phyloP scores from a whole-genome alignment of 1,140 invertebrate genomes.

The Diachasmimorpha longicaudata region DNA sequence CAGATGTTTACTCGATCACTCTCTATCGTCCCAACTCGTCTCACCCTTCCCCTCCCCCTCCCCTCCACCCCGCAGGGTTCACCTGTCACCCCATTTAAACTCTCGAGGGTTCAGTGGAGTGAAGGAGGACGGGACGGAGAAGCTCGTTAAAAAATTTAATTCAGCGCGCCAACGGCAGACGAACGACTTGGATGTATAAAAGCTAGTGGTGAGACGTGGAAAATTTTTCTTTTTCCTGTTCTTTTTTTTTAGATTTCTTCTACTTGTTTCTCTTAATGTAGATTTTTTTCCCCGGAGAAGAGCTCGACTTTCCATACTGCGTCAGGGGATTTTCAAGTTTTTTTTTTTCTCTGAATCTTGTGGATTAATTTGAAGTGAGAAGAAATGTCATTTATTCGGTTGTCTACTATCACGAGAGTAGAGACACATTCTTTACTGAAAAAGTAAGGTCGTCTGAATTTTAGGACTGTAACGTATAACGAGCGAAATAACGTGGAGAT shows the following conservation, averaged over 20 bases:
- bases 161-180: conserved; percentile 24
- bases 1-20: neutral
- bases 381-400: too few relatives aligned
- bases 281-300: neutral
- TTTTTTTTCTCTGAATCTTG: neutral
- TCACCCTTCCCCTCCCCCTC: too few relatives aligned
- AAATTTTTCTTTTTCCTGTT: conserved; percentile 17
- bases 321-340: neutral
- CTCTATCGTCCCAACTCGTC: neutral
- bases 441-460: too few relatives aligned
- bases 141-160: conserved; percentile 53
- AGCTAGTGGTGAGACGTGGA: conserved; percentile 25
- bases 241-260: neutral
- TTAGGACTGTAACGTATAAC: too few relatives aligned
- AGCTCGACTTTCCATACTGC: neutral
- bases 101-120: conserved; percentile 4
- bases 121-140: conserved; percentile 21
- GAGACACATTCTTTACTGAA: too few relatives aligned
- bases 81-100: neutral
- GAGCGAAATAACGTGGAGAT: too few relatives aligned
- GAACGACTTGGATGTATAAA: conserved; percentile 26
- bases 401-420: too few relatives aligned
- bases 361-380: neutral
- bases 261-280: neutral
- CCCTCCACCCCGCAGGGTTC: too few relatives aligned